Evolutionary conservation across 2,797 vertebrate species (phyloP).

Genomic region (Parambassis ranga): DNA sequence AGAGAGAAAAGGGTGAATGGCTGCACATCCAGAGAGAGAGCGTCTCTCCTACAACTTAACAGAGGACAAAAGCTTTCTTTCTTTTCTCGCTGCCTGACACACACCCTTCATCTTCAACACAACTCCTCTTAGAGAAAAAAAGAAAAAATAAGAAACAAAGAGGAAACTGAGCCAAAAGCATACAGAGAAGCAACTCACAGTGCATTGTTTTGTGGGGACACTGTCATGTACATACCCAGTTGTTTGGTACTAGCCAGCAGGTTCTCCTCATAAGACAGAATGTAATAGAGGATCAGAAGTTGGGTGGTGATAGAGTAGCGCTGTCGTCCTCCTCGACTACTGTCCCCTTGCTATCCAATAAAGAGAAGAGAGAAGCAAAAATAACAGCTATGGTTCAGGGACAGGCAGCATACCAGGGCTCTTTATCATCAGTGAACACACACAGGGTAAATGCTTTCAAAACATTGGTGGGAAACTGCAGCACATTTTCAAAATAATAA

Average conservation of each 20-base stretch:
- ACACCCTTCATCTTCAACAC: constrained; percentile 30
- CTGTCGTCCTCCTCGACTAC: constrained; percentile 73
- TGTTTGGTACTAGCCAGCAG: constrained; percentile 94
- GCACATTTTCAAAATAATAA: neutral
- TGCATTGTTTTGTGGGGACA: neutral
- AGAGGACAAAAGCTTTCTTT: constrained; percentile 60
- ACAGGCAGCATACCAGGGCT: neutral
- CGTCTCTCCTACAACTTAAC: constrained; percentile 51
- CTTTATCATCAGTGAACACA: neutral
- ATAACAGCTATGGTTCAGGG: neutral
- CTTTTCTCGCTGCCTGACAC: constrained; percentile 35
- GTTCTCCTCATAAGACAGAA: constrained; percentile 95
- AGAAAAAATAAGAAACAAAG: constrained; percentile 18
- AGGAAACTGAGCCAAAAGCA: constrained; percentile 9
- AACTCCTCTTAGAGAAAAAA: constrained; percentile 36
- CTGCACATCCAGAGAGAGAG: constrained; percentile 45
- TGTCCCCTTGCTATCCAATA: constrained; percentile 78
- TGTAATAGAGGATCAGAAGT: constrained; percentile 95
- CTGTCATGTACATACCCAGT: constrained; percentile 80
- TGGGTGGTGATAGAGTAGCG: constrained; percentile 93
- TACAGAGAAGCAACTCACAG: neutral
- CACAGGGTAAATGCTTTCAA: neutral
- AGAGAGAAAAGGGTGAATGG: constrained; percentile 55
- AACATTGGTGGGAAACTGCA: too few species aligned
- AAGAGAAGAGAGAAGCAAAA: constrained; percentile 11